These are phyloP conservation scores for Macropus fuliginosus DNA, from an alignment of 2,797 vertebrate genomes.

Conservation along the genomic window DNA sequence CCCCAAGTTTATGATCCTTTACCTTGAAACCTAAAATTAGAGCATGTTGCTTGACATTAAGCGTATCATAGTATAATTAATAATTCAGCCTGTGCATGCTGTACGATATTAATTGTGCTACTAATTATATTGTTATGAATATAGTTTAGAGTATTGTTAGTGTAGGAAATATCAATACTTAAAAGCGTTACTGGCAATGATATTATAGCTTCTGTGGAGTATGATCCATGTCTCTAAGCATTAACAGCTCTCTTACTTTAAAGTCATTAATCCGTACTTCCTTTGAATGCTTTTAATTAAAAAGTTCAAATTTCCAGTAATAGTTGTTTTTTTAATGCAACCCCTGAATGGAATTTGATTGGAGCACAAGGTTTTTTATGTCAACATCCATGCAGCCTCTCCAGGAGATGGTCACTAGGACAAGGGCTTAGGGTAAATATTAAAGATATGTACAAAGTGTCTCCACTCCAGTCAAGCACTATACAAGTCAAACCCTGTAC, in stretches of 20 bases:
- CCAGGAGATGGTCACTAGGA: conserved; percentile 19
- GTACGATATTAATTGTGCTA: conserved; percentile 62
- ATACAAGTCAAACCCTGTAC: neutral
- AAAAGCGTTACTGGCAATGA: conserved; percentile 66
- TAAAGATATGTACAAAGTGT: conserved; percentile 67
- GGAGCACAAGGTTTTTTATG: conserved; percentile 75
- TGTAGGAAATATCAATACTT: conserved; percentile 64
- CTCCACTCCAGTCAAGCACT: neutral
- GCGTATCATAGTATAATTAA: conserved; percentile 60
- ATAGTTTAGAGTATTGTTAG: conserved; percentile 75
- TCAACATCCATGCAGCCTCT: conserved; percentile 79
- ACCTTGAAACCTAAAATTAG: conserved; percentile 62
- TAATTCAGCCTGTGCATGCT: conserved; percentile 28
- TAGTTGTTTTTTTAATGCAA: conserved; percentile 72
- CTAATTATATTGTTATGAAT: conserved; percentile 78
- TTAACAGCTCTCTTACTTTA: conserved; percentile 77
- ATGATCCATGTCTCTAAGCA: conserved; percentile 74
- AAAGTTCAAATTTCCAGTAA: conserved; percentile 80
- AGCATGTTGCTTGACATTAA: neutral
- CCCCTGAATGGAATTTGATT: conserved; percentile 73
- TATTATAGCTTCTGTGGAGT: conserved; percentile 67
- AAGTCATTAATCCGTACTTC: conserved; percentile 81
- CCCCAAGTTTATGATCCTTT: conserved; percentile 39
- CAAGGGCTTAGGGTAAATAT: conserved; percentile 54
- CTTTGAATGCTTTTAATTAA: conserved; percentile 82